These are phyloP conservation scores for Echinops telfairi DNA, from an alignment of 2,113 vertebrate species.

Conservation along the genomic window DNA sequence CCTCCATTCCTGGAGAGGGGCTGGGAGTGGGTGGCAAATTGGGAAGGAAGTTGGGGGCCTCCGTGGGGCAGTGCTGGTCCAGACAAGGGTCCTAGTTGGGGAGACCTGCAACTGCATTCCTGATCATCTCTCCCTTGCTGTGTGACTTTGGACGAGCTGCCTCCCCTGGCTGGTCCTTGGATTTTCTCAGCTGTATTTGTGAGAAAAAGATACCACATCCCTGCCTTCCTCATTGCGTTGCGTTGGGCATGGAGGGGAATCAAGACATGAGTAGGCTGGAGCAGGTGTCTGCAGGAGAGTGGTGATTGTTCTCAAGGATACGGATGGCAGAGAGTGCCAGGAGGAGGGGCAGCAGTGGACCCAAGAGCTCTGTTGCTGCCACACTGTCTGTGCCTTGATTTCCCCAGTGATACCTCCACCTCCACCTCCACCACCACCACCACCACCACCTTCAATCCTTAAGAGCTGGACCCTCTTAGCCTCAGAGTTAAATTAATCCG, in stretches of 20 bases:
- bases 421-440: neutral
- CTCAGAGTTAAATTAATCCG: conserved; percentile 82
- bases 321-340: rapidly evolving
- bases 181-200: neutral
- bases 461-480: conserved; percentile 46
- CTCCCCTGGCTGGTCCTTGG: neutral
- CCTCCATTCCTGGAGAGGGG: neutral
- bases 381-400: rapidly evolving
- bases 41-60: neutral
- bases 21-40: no score
- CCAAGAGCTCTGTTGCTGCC: neutral
- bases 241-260: neutral
- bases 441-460: neutral
- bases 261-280: neutral
- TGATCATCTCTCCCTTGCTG: neutral
- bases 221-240: rapidly evolving
- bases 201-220: neutral
- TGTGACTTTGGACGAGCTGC: neutral
- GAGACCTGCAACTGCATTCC: neutral
- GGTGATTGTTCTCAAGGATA: neutral
- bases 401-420: no score
- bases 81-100: neutral
- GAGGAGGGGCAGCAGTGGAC: no score
- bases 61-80: neutral
- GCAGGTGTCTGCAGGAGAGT: neutral